Evolutionary conservation across 2,113 vertebrate species (phyloP).

Genomic region (Mirounga angustirostris): DNA sequence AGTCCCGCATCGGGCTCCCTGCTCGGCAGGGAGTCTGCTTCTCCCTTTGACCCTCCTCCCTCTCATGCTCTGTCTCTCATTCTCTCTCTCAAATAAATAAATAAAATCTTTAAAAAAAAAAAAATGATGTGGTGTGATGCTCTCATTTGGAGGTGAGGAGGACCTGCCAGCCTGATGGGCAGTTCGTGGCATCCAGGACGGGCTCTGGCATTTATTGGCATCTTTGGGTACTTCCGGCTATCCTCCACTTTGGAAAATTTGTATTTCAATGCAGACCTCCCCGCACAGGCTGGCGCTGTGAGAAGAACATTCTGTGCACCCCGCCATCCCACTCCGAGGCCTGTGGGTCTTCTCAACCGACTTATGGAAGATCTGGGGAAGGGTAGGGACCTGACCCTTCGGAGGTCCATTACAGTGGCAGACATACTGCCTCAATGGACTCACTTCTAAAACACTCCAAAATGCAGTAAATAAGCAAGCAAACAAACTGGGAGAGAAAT

Average conservation of each 20-base stretch:
- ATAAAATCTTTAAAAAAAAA: too few species aligned
- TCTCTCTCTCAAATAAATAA: too few species aligned
- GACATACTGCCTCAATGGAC: background rate
- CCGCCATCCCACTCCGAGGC: fast-evolving
- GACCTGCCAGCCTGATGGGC: background rate
- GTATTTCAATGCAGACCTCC: fast-evolving
- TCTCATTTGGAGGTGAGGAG: too few species aligned
- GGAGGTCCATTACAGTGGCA: too few species aligned
- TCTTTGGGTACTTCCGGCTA: background rate
- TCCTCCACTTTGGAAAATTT: too few species aligned
- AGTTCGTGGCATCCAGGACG: fast-evolving
- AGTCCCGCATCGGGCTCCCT: too few species aligned
- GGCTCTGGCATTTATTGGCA: background rate
- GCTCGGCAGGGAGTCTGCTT: too few species aligned
- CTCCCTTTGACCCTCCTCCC: too few species aligned
- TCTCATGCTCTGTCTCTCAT: too few species aligned
- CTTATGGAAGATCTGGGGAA: background rate
- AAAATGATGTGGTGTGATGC: fast-evolving
- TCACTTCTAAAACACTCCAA: background rate
- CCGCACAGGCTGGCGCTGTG: too few species aligned
- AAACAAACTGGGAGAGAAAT: background rate
- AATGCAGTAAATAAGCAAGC: background rate
- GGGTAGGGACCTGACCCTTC: fast-evolving
- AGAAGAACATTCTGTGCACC: background rate
- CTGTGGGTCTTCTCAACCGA: fast-evolving